phyloP scores from a whole-genome alignment of 2,113 vertebrate species.

The Anthoscopus minutus region DNA sequence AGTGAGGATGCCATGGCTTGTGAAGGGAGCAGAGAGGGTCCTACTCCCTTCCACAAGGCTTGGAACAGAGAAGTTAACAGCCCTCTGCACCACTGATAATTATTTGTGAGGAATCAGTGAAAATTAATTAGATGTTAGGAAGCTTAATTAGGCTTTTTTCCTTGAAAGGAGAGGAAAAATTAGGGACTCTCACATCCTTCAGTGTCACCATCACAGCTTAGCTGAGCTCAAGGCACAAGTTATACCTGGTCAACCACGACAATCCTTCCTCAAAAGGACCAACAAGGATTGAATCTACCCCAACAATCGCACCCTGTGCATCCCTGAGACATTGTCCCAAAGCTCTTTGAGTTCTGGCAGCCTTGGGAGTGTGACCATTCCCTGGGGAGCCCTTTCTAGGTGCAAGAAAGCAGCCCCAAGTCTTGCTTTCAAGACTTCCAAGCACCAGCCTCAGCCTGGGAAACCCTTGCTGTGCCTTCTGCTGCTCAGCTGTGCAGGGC shows the following conservation, averaged over 20 bases:
- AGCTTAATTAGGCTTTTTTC: background rate
- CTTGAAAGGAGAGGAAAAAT: background rate
- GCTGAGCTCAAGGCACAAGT: background rate
- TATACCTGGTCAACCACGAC: fast-evolving
- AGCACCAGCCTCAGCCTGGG: background rate
- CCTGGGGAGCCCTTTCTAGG: background rate
- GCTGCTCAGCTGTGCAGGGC: background rate
- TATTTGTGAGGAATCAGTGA: background rate
- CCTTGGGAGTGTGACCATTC: background rate
- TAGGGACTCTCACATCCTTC: background rate
- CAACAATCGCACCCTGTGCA: background rate
- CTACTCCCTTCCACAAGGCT: background rate
- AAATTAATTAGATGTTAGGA: background rate
- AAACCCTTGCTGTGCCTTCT: background rate
- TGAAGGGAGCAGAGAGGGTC: background rate
- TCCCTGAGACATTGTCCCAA: background rate
- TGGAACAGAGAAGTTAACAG: background rate
- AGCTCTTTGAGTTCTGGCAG: background rate
- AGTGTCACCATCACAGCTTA: background rate
- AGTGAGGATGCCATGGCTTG: background rate
- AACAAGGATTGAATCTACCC: background rate
- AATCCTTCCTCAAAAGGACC: background rate
- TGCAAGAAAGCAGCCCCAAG: background rate
- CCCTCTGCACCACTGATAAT: background rate
- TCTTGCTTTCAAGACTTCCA: too few species aligned